A percentile compares a stretch with the other conserved stretches of the same genome.
Evolutionary conservation across 23 tunicate species (phyloP).

Genomic region (Ascidia mentula): DNA sequence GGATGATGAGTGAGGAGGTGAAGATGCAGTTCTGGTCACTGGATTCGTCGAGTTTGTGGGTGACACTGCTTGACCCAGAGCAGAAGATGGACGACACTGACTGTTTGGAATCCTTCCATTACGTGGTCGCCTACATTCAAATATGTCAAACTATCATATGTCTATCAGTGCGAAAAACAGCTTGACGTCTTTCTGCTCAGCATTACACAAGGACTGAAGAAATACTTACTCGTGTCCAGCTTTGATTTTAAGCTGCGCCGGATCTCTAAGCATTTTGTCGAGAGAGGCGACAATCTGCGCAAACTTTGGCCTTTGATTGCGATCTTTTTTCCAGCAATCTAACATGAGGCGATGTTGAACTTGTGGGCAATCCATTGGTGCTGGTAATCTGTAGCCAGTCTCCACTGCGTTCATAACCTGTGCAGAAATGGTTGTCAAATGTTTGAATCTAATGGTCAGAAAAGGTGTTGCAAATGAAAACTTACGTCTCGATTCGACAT

Average conservation of each 20-base stretch:
- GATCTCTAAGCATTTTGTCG: conserved; percentile 69
- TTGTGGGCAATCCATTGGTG: conserved; percentile 95
- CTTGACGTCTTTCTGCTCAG: too few relatives aligned
- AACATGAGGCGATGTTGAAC: conserved; percentile 88
- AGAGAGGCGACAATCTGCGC: conserved; percentile 63
- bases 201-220: too few relatives aligned
- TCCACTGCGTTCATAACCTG: conserved; percentile 96
- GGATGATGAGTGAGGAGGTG: conserved; percentile 1
- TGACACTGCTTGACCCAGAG: conserved; percentile 8
- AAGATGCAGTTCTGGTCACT: conserved; percentile 13
- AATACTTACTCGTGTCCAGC: conserved; percentile 48
- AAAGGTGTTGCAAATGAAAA: not conserved
- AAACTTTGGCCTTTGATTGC: conserved; percentile 91
- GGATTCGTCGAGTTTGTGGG: not conserved
- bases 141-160: too few relatives aligned
- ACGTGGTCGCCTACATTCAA: not conserved
- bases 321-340: conserved; percentile 94
- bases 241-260: conserved; percentile 54
- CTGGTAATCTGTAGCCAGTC: conserved; percentile 96
- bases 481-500: conserved; percentile 99
- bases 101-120: not conserved
- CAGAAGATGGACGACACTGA: not conserved
- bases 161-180: too few relatives aligned
- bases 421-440: not conserved
- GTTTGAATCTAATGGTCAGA: not conserved